Percentiles rank a stretch among this genome's conserved stretches.
Conservation (phyloP, 2,113 vertebrate genomes). For the Lepus europaeus region DNA sequence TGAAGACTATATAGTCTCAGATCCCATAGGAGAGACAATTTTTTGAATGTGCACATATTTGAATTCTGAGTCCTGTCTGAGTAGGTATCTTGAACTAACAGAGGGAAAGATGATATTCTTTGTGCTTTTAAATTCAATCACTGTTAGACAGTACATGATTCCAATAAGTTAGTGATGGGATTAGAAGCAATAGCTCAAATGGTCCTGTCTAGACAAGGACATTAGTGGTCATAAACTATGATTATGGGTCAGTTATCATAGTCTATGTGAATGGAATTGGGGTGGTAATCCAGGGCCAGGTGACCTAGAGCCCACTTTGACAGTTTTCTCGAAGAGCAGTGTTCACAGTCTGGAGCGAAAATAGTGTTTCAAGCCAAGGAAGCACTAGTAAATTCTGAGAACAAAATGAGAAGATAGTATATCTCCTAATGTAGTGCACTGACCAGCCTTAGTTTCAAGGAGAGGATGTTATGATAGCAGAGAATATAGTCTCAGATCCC, state of each 20-base stretch:
- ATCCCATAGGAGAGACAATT: neutral
- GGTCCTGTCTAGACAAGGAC: constrained; percentile 22
- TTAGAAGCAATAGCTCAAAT: constrained; percentile 9
- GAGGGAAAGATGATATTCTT: neutral
- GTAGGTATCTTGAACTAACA: neutral
- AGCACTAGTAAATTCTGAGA: neutral
- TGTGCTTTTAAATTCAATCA: constrained; percentile 46
- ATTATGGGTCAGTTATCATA: neutral
- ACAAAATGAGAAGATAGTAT: neutral
- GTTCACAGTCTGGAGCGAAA: neutral
- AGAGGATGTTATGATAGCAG: neutral
- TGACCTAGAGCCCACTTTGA: neutral
- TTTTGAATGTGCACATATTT: neutral
- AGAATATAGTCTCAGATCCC: neutral
- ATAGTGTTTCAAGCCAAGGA: neutral
- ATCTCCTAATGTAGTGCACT: neutral
- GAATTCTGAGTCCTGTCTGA: neutral
- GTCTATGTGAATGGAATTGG: neutral
- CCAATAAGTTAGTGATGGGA: constrained; percentile 24
- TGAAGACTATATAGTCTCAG: neutral
- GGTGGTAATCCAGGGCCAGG: neutral
- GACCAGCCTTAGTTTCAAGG: neutral
- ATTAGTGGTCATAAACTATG: constrained; percentile 11
- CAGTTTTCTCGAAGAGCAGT: constrained; percentile 10
- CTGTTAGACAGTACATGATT: constrained; percentile 12